phyloP scores from a whole-genome alignment of 1,140 invertebrate genomes.

The Nylanderia fulva region DNA sequence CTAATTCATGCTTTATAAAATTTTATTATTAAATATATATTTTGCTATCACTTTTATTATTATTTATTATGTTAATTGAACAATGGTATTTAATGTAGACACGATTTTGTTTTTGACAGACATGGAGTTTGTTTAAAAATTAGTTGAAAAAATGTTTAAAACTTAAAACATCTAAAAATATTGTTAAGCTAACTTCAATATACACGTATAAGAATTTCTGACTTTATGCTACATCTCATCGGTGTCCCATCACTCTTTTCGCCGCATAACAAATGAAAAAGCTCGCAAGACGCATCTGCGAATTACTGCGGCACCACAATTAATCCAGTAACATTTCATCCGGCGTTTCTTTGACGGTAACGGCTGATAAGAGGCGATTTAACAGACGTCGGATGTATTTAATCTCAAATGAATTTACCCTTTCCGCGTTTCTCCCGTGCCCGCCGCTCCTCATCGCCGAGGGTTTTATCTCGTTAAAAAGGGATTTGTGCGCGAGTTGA shows the following conservation, averaged over 20 bases:
- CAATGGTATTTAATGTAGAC: background rate
- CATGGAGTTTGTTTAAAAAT: background rate
- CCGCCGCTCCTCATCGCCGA: slow-evolving; percentile 41
- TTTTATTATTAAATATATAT: background rate
- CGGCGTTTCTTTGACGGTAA: slow-evolving; percentile 47
- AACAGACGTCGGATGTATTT: slow-evolving; percentile 59
- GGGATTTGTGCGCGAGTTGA: slow-evolving; percentile 66
- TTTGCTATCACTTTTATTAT: background rate
- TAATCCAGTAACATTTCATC: slow-evolving; percentile 61
- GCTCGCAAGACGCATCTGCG: slow-evolving; percentile 49
- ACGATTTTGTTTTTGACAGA: too few species aligned
- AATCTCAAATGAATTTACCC: slow-evolving; percentile 67
- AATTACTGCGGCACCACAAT: slow-evolving; percentile 51
- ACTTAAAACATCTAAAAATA: slow-evolving; percentile 21
- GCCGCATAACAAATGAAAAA: slow-evolving; percentile 59
- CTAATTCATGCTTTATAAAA: background rate
- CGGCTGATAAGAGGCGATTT: slow-evolving; percentile 52
- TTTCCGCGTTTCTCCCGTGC: slow-evolving; percentile 41
- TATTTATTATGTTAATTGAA: background rate
- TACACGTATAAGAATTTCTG: slow-evolving; percentile 21
- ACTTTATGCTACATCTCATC: slow-evolving; percentile 32
- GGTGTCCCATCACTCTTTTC: slow-evolving; percentile 53
- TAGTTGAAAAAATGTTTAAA: slow-evolving; percentile 48
- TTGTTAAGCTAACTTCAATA: slow-evolving; percentile 18
- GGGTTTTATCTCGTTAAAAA: slow-evolving; percentile 73